Evolutionary conservation across 2,888 invertebrate genomes (phyloP), one percentile per base, ranked within the genome.

Genomic region (Scrobipalpa atriplicella): DNA sequence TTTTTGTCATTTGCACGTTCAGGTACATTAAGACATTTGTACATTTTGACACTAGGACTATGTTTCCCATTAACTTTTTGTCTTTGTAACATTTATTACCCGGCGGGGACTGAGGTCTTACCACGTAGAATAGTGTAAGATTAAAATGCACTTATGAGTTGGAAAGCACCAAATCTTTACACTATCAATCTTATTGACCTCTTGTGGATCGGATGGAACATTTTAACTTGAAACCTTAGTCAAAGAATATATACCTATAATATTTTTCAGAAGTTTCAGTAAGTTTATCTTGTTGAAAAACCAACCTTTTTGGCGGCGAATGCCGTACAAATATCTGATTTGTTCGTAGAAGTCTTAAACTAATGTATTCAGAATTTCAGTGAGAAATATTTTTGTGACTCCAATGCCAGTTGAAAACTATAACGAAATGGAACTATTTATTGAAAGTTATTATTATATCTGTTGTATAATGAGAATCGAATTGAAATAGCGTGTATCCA

Each of bases 381-480:
- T 52, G 21, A 58, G 19, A 66, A 62, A 38, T 62, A 62, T 63
- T 63, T 63, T 66, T 66, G 51, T 54, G 62, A 68, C 21, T 52
- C 68, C 69, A 69, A 72, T 74, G 75, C 76, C 77, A 75, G 75
- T 71, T 62, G 62, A 71, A 66, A 68, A 61, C 51, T 13, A 21
- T 64, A 63, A 67, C 61, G 65, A 38, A 13, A 61, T 64, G 21
- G 47, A 64, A 47, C 60, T 71, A 69, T 69, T 69, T 70, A 70
- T 70, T 66, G 67, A 70, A 62, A 51, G 66, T 58, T 58, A 36
- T 65, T 67, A 36, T 65, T 67, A 69, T 69, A 67, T 68, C 68
- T 68, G 65, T 66, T 66, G 54, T 66, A 52, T 62, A 39, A 62
- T 18, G 64, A 29, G 38, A 11, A 58, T 38, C 16, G n/a, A 62